Evolutionary conservation across 2,888 invertebrate species (phyloP).

Genomic region (Lottia scabra): DNA sequence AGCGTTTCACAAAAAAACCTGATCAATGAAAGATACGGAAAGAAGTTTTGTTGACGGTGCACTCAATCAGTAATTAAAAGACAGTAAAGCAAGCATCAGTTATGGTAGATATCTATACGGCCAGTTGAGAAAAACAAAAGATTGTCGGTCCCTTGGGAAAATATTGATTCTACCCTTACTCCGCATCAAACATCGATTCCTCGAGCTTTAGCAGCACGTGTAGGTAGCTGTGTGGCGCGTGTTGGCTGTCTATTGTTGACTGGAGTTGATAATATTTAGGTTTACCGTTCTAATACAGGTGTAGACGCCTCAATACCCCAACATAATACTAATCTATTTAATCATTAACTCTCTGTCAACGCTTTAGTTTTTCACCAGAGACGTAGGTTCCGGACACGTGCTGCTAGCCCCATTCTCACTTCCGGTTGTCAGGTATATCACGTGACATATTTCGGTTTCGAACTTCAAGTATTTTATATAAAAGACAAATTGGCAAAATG

Average conservation of each 20-base stretch:
- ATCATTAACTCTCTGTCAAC: not conserved
- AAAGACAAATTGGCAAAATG: too few species aligned
- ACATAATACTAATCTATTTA: not conserved
- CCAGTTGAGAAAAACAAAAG: not conserved
- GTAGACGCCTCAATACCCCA: not conserved
- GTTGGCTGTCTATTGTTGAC: not conserved
- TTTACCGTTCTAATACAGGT: not conserved
- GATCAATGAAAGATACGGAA: not conserved
- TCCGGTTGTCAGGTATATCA: conserved; percentile 6
- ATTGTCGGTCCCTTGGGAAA: not conserved
- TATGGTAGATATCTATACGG: not conserved
- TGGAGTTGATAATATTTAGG: not conserved
- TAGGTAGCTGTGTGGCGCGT: not conserved
- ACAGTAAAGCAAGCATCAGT: not conserved
- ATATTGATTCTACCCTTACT: not conserved
- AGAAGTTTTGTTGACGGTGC: not conserved
- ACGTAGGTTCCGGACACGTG: conserved; percentile 11
- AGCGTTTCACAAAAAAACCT: not conserved
- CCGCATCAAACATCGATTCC: not conserved
- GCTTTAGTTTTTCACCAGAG: not conserved
- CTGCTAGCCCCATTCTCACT: not conserved
- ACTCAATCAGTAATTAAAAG: not conserved
- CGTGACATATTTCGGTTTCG: not conserved
- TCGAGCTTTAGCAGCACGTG: not conserved
- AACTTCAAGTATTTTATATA: not conserved